A percentile compares a stretch with the other conserved stretches of the same genome.
These are phyloP conservation scores for Sebastes hubbsi DNA, from an alignment of 2,797 vertebrate genomes.

Conservation along the genomic window DNA sequence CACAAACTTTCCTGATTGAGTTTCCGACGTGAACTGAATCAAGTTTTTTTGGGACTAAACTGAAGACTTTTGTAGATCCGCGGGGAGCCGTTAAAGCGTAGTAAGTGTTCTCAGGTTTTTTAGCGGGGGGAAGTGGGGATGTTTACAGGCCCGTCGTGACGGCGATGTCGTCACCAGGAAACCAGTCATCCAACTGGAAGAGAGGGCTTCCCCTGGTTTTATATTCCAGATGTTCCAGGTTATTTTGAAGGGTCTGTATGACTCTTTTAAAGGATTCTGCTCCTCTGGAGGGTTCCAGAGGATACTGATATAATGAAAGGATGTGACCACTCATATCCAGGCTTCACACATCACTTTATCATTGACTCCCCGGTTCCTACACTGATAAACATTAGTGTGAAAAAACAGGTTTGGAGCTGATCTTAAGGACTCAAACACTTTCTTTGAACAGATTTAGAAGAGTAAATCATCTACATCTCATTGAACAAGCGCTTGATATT, in stretches of 20 bases:
- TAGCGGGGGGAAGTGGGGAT: slow-evolving; percentile 15
- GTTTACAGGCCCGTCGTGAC: slow-evolving; percentile 54
- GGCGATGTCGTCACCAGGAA: slow-evolving; percentile 63
- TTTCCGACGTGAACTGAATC: slow-evolving; percentile 7
- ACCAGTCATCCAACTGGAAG: slow-evolving; percentile 48
- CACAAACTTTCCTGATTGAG: slow-evolving; percentile 16
- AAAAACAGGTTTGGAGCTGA: neutral
- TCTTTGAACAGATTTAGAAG: neutral
- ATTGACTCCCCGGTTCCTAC: neutral
- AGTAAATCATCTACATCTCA: neutral
- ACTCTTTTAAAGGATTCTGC: slow-evolving; percentile 19
- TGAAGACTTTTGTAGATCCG: slow-evolving; percentile 28
- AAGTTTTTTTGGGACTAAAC: neutral
- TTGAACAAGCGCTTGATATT: neutral
- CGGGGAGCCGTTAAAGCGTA: slow-evolving; percentile 31
- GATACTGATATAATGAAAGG: slow-evolving; percentile 53
- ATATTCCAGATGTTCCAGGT: slow-evolving; percentile 35
- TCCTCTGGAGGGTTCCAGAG: slow-evolving; percentile 29
- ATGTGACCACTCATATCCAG: slow-evolving; percentile 44
- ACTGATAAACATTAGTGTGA: neutral
- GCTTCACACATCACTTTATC: slow-evolving; percentile 11
- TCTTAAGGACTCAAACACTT: neutral
- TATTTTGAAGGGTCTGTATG: neutral
- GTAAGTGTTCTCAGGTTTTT: slow-evolving; percentile 26
- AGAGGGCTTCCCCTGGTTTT: slow-evolving; percentile 54